Percentiles rank a stretch among this genome's conserved stretches.
Evolutionary conservation across 2,113 vertebrate species (phyloP).

Genomic region (Haliaeetus leucogaster): DNA sequence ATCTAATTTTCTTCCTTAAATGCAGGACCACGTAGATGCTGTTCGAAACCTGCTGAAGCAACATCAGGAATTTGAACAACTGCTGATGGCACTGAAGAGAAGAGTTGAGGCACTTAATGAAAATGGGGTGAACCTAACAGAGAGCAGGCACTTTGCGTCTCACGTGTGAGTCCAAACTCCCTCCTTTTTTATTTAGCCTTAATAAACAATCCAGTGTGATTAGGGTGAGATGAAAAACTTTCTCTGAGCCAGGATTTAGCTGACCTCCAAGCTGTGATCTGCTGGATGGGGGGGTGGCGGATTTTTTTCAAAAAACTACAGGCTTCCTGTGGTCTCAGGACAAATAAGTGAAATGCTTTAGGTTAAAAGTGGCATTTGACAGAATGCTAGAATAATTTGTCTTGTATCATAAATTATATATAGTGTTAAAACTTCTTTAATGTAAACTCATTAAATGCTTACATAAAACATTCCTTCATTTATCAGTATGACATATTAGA

Average conservation of each 20-base stretch:
- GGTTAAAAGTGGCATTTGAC: background rate
- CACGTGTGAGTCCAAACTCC: conserved; percentile 56
- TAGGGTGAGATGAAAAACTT: background rate
- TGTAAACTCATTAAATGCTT: background rate
- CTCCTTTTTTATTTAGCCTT: background rate
- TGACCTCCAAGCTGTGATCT: background rate
- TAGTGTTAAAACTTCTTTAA: background rate
- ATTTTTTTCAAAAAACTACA: background rate
- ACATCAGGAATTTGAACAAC: conserved; percentile 79
- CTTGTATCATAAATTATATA: background rate
- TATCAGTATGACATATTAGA: background rate
- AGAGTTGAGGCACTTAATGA: conserved; percentile 69
- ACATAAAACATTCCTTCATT: background rate
- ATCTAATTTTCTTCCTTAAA: background rate
- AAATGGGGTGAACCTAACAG: conserved; percentile 68
- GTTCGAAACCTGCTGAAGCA: conserved; percentile 77
- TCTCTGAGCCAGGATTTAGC: background rate
- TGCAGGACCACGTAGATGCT: conserved; percentile 80
- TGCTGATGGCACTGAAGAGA: conserved; percentile 76
- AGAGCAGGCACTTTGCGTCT: conserved; percentile 70
- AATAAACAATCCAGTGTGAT: background rate
- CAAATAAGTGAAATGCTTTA: background rate
- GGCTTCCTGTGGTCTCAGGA: background rate
- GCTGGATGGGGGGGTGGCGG: rapidly evolving
- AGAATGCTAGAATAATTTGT: background rate